Percentiles rank a stretch among this genome's conserved stretches.
These are phyloP conservation scores for Ramphastos sulfuratus DNA, from an alignment of 2,113 vertebrate genomes.

Conservation along the genomic window DNA sequence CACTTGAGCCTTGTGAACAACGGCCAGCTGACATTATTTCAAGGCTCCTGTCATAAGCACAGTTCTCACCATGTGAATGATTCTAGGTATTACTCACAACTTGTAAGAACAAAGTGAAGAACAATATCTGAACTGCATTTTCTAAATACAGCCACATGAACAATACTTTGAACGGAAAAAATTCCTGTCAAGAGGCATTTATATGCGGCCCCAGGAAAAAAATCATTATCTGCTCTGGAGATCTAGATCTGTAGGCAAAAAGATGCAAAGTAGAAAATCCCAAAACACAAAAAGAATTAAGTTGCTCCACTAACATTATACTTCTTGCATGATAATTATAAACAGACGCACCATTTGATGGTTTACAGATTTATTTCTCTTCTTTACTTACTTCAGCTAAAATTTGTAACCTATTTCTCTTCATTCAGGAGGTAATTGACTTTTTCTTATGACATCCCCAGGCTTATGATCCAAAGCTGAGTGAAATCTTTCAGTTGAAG, in stretches of 20 bases:
- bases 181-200: neutral
- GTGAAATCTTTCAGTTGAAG: neutral
- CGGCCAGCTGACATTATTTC: neutral
- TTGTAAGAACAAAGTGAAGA: slow-evolving; percentile 4
- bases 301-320: slow-evolving; percentile 31
- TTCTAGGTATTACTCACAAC: neutral
- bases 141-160: neutral
- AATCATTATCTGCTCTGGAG: neutral
- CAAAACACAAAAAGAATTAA: slow-evolving; percentile 50
- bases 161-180: neutral
- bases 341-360: slow-evolving; percentile 3
- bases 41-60: neutral
- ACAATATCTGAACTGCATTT: neutral
- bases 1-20: neutral
- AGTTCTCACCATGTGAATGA: neutral
- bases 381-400: slow-evolving; percentile 31
- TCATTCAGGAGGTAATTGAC: slow-evolving; percentile 28
- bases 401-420: slow-evolving; percentile 22
- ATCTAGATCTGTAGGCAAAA: slow-evolving; percentile 32
- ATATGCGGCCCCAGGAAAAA: neutral
- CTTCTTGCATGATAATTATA: slow-evolving; percentile 38
- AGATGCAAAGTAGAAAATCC: slow-evolving; percentile 52
- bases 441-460: slow-evolving; percentile 1
- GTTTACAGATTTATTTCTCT: slow-evolving; percentile 25
- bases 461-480: neutral